phyloP scores from a whole-genome alignment of 1,140 invertebrate species.

The Bombyx mori region ASM3026992v2 NC_085107.1:15332001-15332500 shows the following conservation, averaged over 20 bases:
- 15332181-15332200: constrained; percentile 10
- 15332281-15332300: constrained; percentile 31
- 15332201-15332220: constrained; percentile 13
- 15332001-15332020: too few species aligned
- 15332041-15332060: too few species aligned
- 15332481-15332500: constrained; percentile 36
- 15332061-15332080: too few species aligned
- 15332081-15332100: too few species aligned
- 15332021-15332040: too few species aligned
- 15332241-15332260: constrained; percentile 28
- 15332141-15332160: too few species aligned
- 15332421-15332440: constrained; percentile 57
- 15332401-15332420: constrained; percentile 36
- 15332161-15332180: constrained; percentile 12
- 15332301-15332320: constrained; percentile 9
- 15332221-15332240: constrained; percentile 47
- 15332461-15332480: constrained; percentile 11
- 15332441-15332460: constrained; percentile 47
- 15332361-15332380: constrained; percentile 12
- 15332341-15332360: constrained; percentile 27
- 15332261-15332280: constrained; percentile 17
- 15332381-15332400: constrained; percentile 14
- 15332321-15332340: constrained; percentile 5
- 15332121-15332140: too few species aligned
- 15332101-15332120: too few species aligned